Conservation (phyloP, 2,113 vertebrate genomes). For the Atherinomorus stipes region DNA sequence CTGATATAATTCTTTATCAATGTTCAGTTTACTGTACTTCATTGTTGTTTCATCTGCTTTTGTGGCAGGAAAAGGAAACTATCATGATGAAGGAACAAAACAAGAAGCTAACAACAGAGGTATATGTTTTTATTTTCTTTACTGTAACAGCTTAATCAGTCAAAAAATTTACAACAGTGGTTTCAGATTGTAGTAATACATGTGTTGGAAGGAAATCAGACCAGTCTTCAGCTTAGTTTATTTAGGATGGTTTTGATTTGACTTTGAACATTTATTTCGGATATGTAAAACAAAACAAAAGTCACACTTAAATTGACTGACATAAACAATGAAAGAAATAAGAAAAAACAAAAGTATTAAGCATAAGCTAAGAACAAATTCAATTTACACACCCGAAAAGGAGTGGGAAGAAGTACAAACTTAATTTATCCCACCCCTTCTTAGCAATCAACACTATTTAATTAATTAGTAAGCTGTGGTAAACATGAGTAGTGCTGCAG, state of each 20-base stretch:
- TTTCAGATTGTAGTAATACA: background rate
- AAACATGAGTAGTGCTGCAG: background rate
- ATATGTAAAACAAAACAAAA: too few relatives aligned
- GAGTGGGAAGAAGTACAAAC: too few relatives aligned
- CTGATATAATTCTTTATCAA: background rate
- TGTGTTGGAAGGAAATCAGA: background rate
- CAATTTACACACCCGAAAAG: too few relatives aligned
- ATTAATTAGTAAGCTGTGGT: background rate
- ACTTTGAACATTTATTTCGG: too few relatives aligned
- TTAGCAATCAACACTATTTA: too few relatives aligned
- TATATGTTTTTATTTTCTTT: slow-evolving; percentile 9
- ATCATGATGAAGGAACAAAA: slow-evolving; percentile 38
- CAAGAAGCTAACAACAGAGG: slow-evolving; percentile 54
- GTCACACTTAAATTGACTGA: too few relatives aligned
- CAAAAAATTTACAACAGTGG: background rate
- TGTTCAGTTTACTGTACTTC: background rate
- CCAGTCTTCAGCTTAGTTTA: background rate
- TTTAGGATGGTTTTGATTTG: background rate
- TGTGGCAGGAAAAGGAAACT: slow-evolving; percentile 59
- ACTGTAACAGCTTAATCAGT: background rate
- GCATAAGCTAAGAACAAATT: too few relatives aligned
- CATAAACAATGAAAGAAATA: too few relatives aligned
- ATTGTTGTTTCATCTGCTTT: slow-evolving; percentile 8
- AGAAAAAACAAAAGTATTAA: too few relatives aligned
- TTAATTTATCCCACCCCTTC: too few relatives aligned